Evolutionary conservation across 2,797 vertebrate species (phyloP), one percentile per base, ranked within the genome.

Genomic region (Etheostoma nigrum): DNA sequence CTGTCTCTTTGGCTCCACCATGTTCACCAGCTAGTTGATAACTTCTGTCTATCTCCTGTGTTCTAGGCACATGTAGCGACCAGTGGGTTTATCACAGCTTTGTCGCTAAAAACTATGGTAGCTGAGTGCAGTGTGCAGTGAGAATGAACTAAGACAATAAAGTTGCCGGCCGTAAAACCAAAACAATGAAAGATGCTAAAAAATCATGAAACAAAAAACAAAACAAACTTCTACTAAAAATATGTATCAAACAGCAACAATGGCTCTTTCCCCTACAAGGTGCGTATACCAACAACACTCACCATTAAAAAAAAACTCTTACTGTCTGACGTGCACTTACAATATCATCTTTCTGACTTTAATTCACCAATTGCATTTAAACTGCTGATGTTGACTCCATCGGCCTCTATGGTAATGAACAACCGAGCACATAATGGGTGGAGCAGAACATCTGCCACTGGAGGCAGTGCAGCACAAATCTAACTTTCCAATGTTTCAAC

Each of bases 401-500:
- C 45, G 40, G 15, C 48, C 18, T 64, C 25, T 58, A 6, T 11
- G 16, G 12, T 25, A 15, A 11, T 21, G 12, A 52, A 59, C 36
- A 44, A 15, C 13, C 70, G 19, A 45, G 21, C 30, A 10, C 2
- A 18, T 49, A 10, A 51, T 36, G 64, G 65, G 53, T 47, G 58
- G 53, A 68, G 59, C 33, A 62, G 23, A 67, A 53, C 55, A n/a
- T 19, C 64, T 21, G 44, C 82, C 84, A 85, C 84, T 55, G 55
- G 82, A 79, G 83, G 85, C 89, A 91, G 62, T 16, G 77, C 74
- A 53, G 68, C 62, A 66, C 77, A 82, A 67, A 57, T 59, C 49
- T 60, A 82, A 85, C 82, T 84, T 83, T 80, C 63, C 62, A 81
- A 27, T 61, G 68, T 78, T 86, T 94, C 93, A 90, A 90, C 87